Evolutionary conservation across 2,113 vertebrate genomes (phyloP), one percentile per base, ranked within the genome.

Genomic region (Microtus richardsoni): DNA sequence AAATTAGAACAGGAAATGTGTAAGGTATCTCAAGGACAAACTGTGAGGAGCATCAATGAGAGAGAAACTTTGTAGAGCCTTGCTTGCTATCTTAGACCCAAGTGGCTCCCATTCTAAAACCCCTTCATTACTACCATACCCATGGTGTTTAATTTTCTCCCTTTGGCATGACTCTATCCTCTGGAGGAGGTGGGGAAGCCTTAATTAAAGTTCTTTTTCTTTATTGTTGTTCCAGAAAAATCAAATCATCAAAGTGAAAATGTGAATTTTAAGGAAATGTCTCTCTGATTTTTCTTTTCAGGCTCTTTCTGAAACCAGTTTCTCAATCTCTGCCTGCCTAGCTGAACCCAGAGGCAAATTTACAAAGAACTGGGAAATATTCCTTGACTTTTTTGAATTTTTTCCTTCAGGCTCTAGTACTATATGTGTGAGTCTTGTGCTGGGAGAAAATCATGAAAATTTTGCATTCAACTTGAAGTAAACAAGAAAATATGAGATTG

Each of bases 311-410:
- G 33, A 94, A 95, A 77, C 79, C 49, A 90, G 33, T 52, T 39
- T 41, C 33, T 24, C 8, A 47, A 26, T 64, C 68, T 94, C 79
- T 96, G 36, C 16, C 74, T 96, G 75, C 33, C 9, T 88, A 80
- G n/a, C 62, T 54, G 2, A 60, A 85, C 87, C 33, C 70, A 96
- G 93, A 87, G 64, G 7, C 68, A 82, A 88, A 85, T 93, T 92
- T 95, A 66, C 80, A 93, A 96, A 91, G 80, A 68, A 86, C 84
- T 60, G 58, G 84, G 93, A 96, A 95, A 88, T 91, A 96, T 95
- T 89, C 44, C 70, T 96, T 97, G 83, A 91, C 89, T 33, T n/a
- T 93, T 60, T 58, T 19, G 64, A 49, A 91, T 80, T 94, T 86
- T 74, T 11, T 71, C 78, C 22, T 93, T 83, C 75, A 91, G 73